Conservation (phyloP, 2,113 vertebrate genomes). For the Eonycteris spelaea region DNA sequence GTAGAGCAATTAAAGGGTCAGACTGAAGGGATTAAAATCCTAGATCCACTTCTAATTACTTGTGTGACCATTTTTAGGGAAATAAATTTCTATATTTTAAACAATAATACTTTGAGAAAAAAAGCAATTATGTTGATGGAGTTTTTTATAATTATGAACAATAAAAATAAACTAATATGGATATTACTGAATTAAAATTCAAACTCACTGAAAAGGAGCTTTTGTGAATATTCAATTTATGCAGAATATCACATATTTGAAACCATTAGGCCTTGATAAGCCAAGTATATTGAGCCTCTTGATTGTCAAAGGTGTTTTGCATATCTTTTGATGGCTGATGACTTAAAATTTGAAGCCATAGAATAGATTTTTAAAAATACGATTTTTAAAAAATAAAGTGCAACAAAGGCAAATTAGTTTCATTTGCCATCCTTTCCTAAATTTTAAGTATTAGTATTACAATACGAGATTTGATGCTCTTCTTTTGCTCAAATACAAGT, state of each 20-base stretch:
- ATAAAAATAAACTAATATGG: background rate
- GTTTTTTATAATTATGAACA: background rate
- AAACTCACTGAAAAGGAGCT: constrained; percentile 19
- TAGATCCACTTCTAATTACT: background rate
- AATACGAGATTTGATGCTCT: background rate
- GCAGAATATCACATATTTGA: constrained; percentile 42
- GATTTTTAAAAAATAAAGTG: background rate
- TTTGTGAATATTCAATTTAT: constrained; percentile 21
- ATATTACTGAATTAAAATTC: background rate
- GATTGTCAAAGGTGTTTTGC: background rate
- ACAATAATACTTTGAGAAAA: background rate
- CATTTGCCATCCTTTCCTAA: background rate
- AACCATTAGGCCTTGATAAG: constrained; percentile 37
- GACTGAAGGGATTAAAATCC: background rate
- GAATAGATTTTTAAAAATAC: background rate
- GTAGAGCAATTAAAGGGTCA: background rate
- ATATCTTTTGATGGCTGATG: background rate
- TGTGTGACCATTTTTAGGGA: background rate
- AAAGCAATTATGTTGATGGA: background rate
- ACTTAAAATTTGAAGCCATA: background rate
- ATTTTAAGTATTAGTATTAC: background rate
- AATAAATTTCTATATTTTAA: background rate
- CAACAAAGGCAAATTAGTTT: background rate
- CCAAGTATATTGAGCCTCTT: constrained; percentile 28
- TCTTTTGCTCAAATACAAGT: background rate